Base-by-base conservation (phyloP, 2,113 vertebrate species). In the Forbesichthys agassizii region DNA sequence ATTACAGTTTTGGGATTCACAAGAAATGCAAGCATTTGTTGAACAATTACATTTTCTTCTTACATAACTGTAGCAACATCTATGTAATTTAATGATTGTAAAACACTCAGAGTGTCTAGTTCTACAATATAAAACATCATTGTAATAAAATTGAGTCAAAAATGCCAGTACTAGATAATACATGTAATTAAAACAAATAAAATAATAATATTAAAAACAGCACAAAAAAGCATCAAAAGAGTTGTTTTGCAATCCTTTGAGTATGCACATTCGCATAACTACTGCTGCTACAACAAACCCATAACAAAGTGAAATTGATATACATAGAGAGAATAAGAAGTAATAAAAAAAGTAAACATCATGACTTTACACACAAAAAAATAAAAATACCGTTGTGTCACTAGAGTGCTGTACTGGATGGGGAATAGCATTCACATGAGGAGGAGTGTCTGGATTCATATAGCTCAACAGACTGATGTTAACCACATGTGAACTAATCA, bases 311-410 rank as follows among this genome's bases (percentile, higher is more conserved):
- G 36, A 59, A 80, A 72, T 58, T 3, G 11, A 80, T 82, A 90
- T 86, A 92, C 86, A 75, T 76, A 80, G 77, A 93, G 79, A 79
- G 83, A 88, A 64, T 75, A 79, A 83, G 79, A 73, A 73, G 66
- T 63, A 84, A 85, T 88, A 87, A 82, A 91, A 91, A 91, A 93
- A 91, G 92, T 92, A 93, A 93, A 93, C 92, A 92, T 93, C 81
- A 78, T 91, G 92, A 93, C 91, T 33, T 91, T 91, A 89, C 89
- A 90, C 86, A 85, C 88, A 83, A 86, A 33, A 85, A 87, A 52
- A 76, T 92, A 92, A 93, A 94, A 94, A 94, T 91, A 90, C 85
- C 89, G 84, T 94, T 91, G 89, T 65, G 86, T 88, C 72, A 82
- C 69, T 84, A 90, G 83, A 89, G 88, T 90, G 88, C 89, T 86